A percentile compares a stretch with the other conserved stretches of the same genome.
Evolutionary conservation across 1,140 invertebrate species (phyloP).

Genomic region (Lepidurus arcticus): DNA sequence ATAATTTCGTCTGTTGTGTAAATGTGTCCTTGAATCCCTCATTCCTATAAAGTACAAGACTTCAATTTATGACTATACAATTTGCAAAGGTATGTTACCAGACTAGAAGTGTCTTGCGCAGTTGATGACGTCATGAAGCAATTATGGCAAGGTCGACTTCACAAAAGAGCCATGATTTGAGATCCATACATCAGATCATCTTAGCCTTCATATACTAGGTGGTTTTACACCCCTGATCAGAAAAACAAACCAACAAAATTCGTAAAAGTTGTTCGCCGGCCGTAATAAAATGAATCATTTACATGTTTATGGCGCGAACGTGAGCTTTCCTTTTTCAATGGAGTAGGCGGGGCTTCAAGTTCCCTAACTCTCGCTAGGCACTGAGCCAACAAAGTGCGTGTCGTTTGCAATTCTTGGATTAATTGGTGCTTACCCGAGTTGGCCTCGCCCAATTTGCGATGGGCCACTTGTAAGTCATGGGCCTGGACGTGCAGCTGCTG

Average conservation of each 20-base stretch:
- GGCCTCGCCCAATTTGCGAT: neutral
- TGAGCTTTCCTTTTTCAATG: conserved; percentile 8
- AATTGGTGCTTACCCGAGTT: neutral
- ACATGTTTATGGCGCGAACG: conserved; percentile 18
- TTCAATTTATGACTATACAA: neutral
- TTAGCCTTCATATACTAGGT: neutral
- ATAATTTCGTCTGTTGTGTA: neutral
- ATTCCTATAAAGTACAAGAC: neutral
- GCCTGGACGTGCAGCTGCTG: neutral
- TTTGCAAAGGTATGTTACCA: neutral
- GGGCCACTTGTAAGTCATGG: neutral
- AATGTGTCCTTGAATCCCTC: neutral
- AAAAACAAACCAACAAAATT: neutral
- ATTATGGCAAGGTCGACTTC: neutral
- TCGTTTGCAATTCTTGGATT: conserved; percentile 5
- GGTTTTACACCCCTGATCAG: neutral
- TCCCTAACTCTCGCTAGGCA: conserved; percentile 12
- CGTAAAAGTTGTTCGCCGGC: neutral
- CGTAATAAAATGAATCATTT: neutral
- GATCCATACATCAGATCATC: neutral
- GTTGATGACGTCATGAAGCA: neutral
- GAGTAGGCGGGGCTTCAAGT: conserved; percentile 6
- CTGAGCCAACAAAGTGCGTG: conserved; percentile 20
- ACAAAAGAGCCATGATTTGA: neutral
- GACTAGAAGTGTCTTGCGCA: neutral